Evolutionary conservation across 1,140 invertebrate species (phyloP).

Genomic region (Aradophagus sp.): DNA sequence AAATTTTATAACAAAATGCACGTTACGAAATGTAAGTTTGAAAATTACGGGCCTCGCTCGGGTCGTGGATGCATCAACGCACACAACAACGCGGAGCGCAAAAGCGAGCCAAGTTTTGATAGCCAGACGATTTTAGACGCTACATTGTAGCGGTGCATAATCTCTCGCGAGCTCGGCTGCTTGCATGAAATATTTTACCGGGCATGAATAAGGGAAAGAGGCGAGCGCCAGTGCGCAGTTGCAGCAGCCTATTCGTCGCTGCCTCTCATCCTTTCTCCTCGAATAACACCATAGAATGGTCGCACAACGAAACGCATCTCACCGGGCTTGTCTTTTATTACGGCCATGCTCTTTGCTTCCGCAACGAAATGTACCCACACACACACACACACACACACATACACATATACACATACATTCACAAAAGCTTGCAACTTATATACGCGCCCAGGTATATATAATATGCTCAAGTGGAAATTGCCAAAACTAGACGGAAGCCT

Average conservation of each 20-base stretch:
- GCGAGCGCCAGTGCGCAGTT: conserved; percentile 37
- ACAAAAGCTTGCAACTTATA: too few species aligned
- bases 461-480: too few species aligned
- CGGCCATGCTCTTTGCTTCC: conserved; percentile 46
- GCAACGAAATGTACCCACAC: conserved; percentile 59
- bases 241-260: conserved; percentile 38
- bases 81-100: conserved; percentile 10
- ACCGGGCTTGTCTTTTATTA: conserved; percentile 59
- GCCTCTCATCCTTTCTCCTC: conserved; percentile 37
- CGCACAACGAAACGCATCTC: conserved; percentile 51
- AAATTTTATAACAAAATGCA: conserved; percentile 16
- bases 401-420: conserved; percentile 6
- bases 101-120: conserved; percentile 63
- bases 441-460: background rate
- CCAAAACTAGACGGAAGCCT: too few species aligned
- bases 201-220: conserved; percentile 66
- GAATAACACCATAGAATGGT: conserved; percentile 45
- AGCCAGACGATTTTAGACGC: conserved; percentile 64
- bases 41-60: conserved; percentile 24
- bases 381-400: too few species aligned
- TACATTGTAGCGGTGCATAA: conserved; percentile 63
- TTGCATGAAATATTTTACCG: conserved; percentile 66
- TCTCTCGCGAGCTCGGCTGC: conserved; percentile 56
- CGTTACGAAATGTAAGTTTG: conserved; percentile 14
- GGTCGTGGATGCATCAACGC: conserved; percentile 29